phyloP scores from a whole-genome alignment of 2,888 invertebrate species.

The Athalia cordata region DNA sequence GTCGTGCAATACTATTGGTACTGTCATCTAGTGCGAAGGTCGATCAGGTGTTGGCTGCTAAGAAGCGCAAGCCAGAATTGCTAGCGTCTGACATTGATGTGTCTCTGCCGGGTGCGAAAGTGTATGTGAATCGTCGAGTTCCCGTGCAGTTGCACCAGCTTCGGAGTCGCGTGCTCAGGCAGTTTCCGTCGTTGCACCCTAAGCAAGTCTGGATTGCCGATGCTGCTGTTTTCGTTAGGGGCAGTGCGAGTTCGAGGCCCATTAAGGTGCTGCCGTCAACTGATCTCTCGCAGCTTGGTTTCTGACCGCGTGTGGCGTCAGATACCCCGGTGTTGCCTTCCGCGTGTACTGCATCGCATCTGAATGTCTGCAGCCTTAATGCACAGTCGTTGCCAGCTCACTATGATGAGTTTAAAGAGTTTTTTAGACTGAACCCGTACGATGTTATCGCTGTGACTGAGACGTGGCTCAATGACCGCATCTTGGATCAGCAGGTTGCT shows the following conservation, averaged over 20 bases:
- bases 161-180: neutral
- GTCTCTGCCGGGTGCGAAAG: neutral
- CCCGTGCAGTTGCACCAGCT: conserved; percentile 13
- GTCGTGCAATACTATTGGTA: too few relatives aligned
- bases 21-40: too few relatives aligned
- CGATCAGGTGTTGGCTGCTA: too few relatives aligned
- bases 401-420: conserved; percentile 14
- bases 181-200: conserved; percentile 15
- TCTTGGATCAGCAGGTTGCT: conserved; percentile 1
- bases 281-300: conserved; percentile 1
- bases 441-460: conserved; percentile 11
- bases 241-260: neutral
- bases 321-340: neutral
- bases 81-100: neutral
- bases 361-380: conserved; percentile 19
- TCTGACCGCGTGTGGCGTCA: neutral
- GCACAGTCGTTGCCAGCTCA: conserved; percentile 15
- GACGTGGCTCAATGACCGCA: conserved; percentile 16
- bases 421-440: conserved; percentile 14
- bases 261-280: neutral
- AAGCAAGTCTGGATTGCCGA: conserved; percentile 24
- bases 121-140: conserved; percentile 19
- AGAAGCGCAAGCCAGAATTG: neutral
- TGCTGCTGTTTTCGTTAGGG: neutral
- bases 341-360: neutral